Evolutionary conservation across 2,797 vertebrate species (phyloP).

Genomic region (Rhyacichthys aspro): DNA sequence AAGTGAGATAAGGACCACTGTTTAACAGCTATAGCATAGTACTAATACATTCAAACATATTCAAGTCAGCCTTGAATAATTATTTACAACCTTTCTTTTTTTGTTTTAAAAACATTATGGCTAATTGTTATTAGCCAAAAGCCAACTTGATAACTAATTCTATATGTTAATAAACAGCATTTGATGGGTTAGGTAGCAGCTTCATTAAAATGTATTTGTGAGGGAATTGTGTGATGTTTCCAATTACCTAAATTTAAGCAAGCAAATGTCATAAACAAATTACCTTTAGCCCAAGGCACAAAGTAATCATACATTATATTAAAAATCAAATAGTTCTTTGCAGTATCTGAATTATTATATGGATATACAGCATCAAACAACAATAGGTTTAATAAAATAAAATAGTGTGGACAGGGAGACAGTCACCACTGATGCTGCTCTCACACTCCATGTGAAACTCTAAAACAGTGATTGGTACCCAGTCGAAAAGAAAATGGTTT

Average conservation of each 20-base stretch:
- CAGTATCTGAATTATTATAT: conserved; percentile 23
- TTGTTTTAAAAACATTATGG: background rate
- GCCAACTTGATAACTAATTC: background rate
- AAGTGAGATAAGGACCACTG: conserved; percentile 15
- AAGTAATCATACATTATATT: conserved; percentile 30
- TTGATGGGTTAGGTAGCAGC: conserved; percentile 1
- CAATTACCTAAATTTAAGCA: conserved; percentile 40
- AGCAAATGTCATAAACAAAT: conserved; percentile 30
- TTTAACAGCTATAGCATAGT: background rate
- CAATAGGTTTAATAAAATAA: conserved; percentile 11
- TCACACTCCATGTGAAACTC: conserved; percentile 67
- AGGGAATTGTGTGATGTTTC: conserved; percentile 21
- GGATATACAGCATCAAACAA: conserved; percentile 13
- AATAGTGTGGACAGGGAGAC: conserved; percentile 21
- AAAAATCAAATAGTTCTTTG: conserved; percentile 41
- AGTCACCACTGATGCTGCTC: conserved; percentile 53
- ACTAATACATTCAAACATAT: background rate
- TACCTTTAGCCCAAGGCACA: conserved; percentile 45
- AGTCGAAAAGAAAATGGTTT: conserved; percentile 87
- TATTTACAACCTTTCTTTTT: background rate
- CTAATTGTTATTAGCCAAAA: background rate
- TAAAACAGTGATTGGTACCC: conserved; percentile 85
- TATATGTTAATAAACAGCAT: conserved; percentile 10
- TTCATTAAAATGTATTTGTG: conserved; percentile 36
- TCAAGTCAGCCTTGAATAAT: background rate